Percentiles rank a stretch among this genome's conserved stretches.
Evolutionary conservation across 2,797 vertebrate genomes (phyloP).

Genomic region (Gymnoscopelus microlampas): DNA sequence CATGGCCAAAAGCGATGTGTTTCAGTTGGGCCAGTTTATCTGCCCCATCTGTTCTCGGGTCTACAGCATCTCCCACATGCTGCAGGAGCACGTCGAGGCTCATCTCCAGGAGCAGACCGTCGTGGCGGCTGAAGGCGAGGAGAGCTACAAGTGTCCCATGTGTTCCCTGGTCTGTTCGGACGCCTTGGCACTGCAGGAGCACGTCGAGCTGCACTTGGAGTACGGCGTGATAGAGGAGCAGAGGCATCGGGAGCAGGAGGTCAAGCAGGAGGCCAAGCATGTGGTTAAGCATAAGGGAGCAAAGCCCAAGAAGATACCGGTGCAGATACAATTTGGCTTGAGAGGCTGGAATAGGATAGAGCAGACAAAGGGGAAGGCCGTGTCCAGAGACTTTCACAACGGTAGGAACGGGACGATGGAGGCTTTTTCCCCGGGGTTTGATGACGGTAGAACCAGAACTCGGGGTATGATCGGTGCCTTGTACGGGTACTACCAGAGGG

Average conservation of each 20-base stretch:
- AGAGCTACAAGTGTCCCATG: constrained; percentile 66
- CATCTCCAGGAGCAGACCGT: no score
- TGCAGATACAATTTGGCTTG: no score
- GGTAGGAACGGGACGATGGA: constrained; percentile 90
- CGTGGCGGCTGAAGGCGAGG: no score
- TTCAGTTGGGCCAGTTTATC: no score
- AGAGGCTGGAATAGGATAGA: constrained; percentile 85
- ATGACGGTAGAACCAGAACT: constrained; percentile 90
- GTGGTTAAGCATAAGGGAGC: no score
- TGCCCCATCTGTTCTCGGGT: no score
- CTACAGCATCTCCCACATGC: no score
- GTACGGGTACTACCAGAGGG: constrained; percentile 82
- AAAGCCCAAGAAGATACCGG: no score
- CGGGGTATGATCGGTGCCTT: constrained; percentile 84
- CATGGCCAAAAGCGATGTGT: no score
- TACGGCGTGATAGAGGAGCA: constrained; percentile 76
- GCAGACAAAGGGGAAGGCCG: constrained; percentile 87
- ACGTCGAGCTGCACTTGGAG: constrained; percentile 79
- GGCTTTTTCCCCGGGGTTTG: constrained; percentile 86
- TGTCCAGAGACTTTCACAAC: constrained; percentile 87
- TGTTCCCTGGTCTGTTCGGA: constrained; percentile 67
- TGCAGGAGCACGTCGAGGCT: no score
- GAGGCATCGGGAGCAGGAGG: constrained; percentile 73
- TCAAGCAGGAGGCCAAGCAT: constrained; percentile 65
- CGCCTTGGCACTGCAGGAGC: constrained; percentile 71